Evolutionary conservation across 1,140 invertebrate species (phyloP), one percentile per base, ranked within the genome.

Genomic region (Leptopilina boulardi): DNA sequence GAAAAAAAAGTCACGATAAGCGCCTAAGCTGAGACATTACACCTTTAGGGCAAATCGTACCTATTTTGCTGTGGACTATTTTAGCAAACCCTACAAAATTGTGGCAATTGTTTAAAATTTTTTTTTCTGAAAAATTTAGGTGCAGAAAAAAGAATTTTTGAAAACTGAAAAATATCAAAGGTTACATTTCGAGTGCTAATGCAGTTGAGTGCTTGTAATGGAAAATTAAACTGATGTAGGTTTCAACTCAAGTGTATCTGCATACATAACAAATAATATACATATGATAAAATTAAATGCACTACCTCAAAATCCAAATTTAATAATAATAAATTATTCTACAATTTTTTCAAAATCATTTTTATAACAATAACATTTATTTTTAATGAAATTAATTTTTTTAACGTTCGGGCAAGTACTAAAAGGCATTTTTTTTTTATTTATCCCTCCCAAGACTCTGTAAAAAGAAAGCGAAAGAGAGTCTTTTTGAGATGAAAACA

Each of bases 1-100:
- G 56, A 38, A 38, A 38, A 66, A 66, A 66, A 30, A 66, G 59
- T 66, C 59, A 26, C 59, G 59, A 66, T 66, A 66, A 66, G 59
- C 59, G 59, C 3, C 21, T 30, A n/a, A 66, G 23, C 59, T 30
- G 13, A 66, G 11, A 30, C 59, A 66, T 66, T 66, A 66, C 59
- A 66, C 59, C 59, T 66, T 66, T 15, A 26, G 23, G 59, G 11
- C 13, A 30, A 66, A 30, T n/a, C 3, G 26, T 66, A 30, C 59
- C 26, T 15, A 9, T 38, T 0, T 38, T 9, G 34, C 34, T 38
- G n/a, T n/a, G 34, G 34, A 38, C 34, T 38, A 9, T 38, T 38
- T 38, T 38, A n/a, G 34, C 34, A 38, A 38, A 38, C 26, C 26
- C 5, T n/a, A n/a, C n/a, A n/a, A n/a, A n/a, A n/a, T n/a, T n/a